These are phyloP conservation scores for Babyrousa celebensis DNA, from an alignment of 2,797 vertebrate species.

Conservation along the genomic window DNA sequence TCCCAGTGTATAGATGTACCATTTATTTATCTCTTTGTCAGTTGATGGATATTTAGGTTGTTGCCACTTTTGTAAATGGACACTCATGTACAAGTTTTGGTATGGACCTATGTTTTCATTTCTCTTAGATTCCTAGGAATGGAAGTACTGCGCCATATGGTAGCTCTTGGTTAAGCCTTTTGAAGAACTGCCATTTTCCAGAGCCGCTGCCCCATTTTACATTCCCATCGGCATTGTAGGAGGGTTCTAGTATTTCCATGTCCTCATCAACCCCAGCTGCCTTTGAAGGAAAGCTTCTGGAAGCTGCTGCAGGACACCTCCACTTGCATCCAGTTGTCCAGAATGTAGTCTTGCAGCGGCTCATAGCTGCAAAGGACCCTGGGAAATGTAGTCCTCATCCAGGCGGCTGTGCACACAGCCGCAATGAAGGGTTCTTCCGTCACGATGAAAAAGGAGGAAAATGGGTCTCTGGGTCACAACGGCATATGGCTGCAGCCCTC, in stretches of 20 bases:
- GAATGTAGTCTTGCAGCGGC: background rate
- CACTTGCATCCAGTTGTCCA: background rate
- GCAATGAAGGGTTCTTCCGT: background rate
- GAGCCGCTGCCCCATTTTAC: background rate
- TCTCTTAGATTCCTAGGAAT: background rate
- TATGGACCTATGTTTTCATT: background rate
- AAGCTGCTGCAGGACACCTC: background rate
- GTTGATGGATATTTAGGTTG: background rate
- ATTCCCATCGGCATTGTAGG: background rate
- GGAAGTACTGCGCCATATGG: background rate
- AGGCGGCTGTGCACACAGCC: background rate
- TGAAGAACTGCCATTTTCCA: background rate
- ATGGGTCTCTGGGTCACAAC: rapidly evolving
- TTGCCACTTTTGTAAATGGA: background rate
- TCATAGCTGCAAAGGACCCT: background rate
- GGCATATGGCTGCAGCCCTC: background rate
- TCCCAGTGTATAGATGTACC: rapidly evolving
- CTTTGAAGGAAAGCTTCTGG: background rate
- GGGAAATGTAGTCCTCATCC: background rate
- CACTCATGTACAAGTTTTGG: background rate
- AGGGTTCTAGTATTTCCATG: background rate
- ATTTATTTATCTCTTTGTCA: background rate
- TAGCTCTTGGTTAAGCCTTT: background rate
- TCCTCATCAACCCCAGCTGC: background rate
- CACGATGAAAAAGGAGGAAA: background rate